These are phyloP conservation scores for Epistrophe grossulariae DNA, from an alignment of 2,888 invertebrate species.

Conservation along the genomic window DNA sequence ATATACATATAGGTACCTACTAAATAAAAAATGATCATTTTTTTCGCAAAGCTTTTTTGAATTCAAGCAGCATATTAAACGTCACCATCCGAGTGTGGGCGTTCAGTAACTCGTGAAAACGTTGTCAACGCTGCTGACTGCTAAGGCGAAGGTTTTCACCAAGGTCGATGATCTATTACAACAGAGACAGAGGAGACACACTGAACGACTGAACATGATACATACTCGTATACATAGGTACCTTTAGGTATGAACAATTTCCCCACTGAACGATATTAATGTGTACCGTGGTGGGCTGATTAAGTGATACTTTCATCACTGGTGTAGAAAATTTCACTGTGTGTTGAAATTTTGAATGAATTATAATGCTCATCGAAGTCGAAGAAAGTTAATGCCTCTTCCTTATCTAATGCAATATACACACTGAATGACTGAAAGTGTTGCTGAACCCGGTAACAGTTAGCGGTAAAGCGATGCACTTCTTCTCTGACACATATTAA, in stretches of 20 bases:
- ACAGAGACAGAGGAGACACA: constrained; percentile 39
- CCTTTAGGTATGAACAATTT: constrained; percentile 40
- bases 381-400: constrained; percentile 55
- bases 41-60: constrained; percentile 53
- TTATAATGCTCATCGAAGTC: constrained; percentile 35
- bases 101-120: constrained; percentile 50
- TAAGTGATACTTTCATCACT: constrained; percentile 53
- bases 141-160: constrained; percentile 75
- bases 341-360: constrained; percentile 54
- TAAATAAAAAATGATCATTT: constrained; percentile 9
- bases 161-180: constrained; percentile 73
- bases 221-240: no score
- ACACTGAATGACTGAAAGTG: constrained; percentile 32
- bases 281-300: background rate
- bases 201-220: constrained; percentile 41
- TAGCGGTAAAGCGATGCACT: constrained; percentile 26
- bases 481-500: constrained; percentile 18
- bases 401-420: constrained; percentile 35
- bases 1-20: background rate
- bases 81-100: constrained; percentile 45
- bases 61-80: constrained; percentile 36
- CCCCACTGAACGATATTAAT: constrained; percentile 51
- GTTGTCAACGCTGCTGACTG: constrained; percentile 37
- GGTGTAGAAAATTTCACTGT: constrained; percentile 34
- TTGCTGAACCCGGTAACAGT: constrained; percentile 65